A percentile compares a stretch with the other conserved stretches of the same genome.
phyloP scores from a whole-genome alignment of 2,113 vertebrate species.

The Cololabis saira region DNA sequence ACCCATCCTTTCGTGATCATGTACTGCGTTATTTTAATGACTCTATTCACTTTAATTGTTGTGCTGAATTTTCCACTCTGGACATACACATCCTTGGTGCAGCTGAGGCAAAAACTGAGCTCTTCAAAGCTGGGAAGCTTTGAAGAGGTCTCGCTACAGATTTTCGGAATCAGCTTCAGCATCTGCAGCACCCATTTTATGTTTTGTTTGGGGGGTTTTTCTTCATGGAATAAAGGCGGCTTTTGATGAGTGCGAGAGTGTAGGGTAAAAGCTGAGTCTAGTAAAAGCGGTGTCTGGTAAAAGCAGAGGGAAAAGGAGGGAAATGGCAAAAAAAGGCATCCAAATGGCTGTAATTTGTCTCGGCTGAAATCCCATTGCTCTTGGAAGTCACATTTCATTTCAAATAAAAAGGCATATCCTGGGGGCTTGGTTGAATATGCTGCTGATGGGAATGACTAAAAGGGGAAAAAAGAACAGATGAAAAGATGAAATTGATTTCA shows the following conservation, averaged over 20 bases:
- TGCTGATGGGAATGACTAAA: background rate
- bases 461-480: background rate
- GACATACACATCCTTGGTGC: too few relatives aligned
- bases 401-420: too few relatives aligned
- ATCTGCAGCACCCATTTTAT: background rate
- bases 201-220: too few relatives aligned
- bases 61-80: too few relatives aligned
- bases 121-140: too few relatives aligned
- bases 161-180: conserved; percentile 5
- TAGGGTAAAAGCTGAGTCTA: background rate
- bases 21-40: background rate
- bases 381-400: conserved; percentile 6
- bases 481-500: background rate
- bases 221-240: background rate
- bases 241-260: conserved; percentile 1
- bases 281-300: background rate
- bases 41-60: background rate
- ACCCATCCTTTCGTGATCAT: background rate
- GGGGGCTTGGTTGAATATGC: too few relatives aligned
- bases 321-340: background rate
- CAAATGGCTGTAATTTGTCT: conserved; percentile 26
- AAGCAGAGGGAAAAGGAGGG: background rate
- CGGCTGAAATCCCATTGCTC: conserved; percentile 5
- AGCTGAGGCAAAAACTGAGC: too few relatives aligned
- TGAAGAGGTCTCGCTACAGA: too few relatives aligned